Evolutionary conservation across 2,888 invertebrate species (phyloP).

Genomic region (Eupithecia abbreviata): DNA sequence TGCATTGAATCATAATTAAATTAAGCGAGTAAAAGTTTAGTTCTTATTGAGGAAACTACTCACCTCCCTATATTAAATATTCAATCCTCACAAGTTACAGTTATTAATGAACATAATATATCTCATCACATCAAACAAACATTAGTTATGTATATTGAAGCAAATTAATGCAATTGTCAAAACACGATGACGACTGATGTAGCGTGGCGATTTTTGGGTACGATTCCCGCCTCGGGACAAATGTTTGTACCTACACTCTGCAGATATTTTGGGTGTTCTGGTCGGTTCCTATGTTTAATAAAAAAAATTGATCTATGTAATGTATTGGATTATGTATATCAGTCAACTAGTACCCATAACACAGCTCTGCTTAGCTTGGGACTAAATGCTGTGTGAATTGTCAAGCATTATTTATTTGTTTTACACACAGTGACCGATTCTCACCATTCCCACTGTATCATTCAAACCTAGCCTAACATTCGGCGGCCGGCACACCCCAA

Average conservation of each 20-base stretch:
- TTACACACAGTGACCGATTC: constrained; percentile 53
- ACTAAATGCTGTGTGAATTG: no score
- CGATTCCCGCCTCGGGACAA: no score
- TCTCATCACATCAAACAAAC: background rate
- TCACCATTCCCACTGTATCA: constrained; percentile 58
- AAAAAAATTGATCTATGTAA: no score
- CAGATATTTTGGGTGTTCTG: no score
- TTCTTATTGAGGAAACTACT: background rate
- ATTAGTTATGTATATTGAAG: background rate
- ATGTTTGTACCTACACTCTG: no score
- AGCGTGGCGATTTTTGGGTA: no score
- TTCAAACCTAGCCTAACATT: constrained; percentile 79
- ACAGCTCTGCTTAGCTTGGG: no score
- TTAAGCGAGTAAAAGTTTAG: background rate
- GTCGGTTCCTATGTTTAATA: no score
- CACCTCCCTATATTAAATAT: background rate
- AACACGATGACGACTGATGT: constrained; percentile 5
- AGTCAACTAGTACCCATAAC: no score
- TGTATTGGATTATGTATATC: no score
- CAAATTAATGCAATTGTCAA: background rate
- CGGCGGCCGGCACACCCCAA: constrained; percentile 75
- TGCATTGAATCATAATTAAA: background rate
- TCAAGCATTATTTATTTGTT: no score
- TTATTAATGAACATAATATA: background rate
- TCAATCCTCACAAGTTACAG: background rate